Base-by-base conservation (phyloP, 2,113 vertebrate genomes). In the Melanostigma gelatinosum region DNA sequence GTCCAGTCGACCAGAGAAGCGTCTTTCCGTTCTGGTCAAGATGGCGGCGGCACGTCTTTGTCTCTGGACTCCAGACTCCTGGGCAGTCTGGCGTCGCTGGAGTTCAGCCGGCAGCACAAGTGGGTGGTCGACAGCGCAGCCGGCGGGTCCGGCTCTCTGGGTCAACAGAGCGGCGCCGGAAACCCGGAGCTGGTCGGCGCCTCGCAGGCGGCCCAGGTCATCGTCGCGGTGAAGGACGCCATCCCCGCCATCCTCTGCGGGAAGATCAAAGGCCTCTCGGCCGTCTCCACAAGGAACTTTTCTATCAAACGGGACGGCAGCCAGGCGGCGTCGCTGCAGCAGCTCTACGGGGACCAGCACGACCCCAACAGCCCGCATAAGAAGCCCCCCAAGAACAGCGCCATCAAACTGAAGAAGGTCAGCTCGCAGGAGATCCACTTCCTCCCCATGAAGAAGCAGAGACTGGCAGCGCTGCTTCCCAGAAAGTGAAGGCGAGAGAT, bases 201-300 rank as follows among this genome's bases (percentile, higher is more conserved):
- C 66, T 97, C 97, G 8, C 97, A 98, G 95, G 97, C 97, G 0
- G 96, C 98, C 91, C 99, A 99, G 93, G 98, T 99, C 80, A 99
- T 99, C 2, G 98, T 99, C 68, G 97, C 98, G 0, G 98, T 99
- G 71, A 98, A 99, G 94, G 98, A 99, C 1, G 95, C 97, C 2
- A 95, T 99, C 87, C 98, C 98, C 13, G 93, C 97, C 84, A 96
- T 99, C 89, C 97, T 98, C 92, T 99, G 98, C 46, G 98, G 98
- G 71, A 99, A 99, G 93, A 96, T 99, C 65, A 99, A 99, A 93
- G 97, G 97, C 75, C 96, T 99, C 44, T 99, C 97, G 0, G 98
- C 98, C 0, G 97, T 99, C 64, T 99, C 98, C 88, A 99, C 98
- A 80, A 99, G 99, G 94, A 99, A 99, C 96, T 98, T 99, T 94